Percentiles rank a stretch among this genome's conserved stretches.
Evolutionary conservation across 2,797 vertebrate genomes (phyloP).

Genomic region (Eremophila alpestris): DNA sequence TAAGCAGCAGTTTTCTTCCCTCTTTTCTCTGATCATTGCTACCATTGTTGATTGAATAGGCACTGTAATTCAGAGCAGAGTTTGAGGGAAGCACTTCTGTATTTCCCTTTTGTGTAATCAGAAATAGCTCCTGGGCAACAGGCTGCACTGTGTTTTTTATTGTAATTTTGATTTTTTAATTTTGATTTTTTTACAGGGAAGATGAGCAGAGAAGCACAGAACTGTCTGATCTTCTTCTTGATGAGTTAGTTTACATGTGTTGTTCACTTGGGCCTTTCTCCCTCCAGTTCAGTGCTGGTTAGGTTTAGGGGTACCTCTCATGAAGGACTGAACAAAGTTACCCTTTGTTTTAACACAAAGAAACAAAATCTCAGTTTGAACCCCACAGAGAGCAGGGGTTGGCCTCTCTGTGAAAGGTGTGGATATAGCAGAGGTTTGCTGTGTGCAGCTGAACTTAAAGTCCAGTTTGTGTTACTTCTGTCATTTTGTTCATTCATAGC

Average conservation of each 20-base stretch:
- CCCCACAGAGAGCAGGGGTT: neutral
- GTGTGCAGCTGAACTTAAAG: neutral
- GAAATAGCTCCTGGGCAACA: neutral
- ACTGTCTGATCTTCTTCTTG: neutral
- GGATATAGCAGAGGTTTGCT: slow-evolving; percentile 4
- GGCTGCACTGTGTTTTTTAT: neutral
- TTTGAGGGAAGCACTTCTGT: neutral
- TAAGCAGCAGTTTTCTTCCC: neutral
- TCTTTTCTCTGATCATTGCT: neutral
- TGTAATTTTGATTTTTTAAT: neutral
- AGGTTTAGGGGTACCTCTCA: neutral
- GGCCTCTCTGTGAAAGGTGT: neutral
- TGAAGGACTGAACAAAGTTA: neutral
- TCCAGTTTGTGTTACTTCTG: slow-evolving; percentile 29
- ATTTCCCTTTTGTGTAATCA: neutral
- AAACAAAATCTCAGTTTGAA: neutral
- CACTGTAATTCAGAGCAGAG: neutral
- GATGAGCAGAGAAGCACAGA: neutral
- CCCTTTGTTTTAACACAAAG: neutral
- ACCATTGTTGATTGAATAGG: neutral
- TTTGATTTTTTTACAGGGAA: neutral
- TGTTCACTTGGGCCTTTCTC: neutral
- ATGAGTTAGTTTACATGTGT: neutral
- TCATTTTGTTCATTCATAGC: slow-evolving; percentile 14
- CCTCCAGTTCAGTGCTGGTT: neutral